These are phyloP conservation scores for Drosophila mayri DNA, from an alignment of 1,140 invertebrate genomes.

Conservation along the genomic window DNA sequence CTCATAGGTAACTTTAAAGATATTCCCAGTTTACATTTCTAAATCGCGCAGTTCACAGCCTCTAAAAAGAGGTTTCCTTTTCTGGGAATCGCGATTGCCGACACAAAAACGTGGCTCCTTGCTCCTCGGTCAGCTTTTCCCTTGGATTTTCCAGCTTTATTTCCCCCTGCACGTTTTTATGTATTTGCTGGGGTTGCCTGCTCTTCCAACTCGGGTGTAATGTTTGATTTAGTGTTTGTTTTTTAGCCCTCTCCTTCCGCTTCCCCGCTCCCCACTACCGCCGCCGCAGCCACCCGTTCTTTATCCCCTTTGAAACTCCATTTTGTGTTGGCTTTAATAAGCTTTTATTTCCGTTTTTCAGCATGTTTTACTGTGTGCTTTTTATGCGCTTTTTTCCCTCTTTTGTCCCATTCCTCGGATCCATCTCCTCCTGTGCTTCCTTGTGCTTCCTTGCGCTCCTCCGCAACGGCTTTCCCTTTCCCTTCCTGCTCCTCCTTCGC, in stretches of 20 bases:
- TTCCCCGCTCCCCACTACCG: conserved; percentile 10
- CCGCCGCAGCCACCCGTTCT: neutral
- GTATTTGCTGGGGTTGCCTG: conserved; percentile 45
- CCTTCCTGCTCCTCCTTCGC: neutral
- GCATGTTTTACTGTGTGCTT: conserved; percentile 67
- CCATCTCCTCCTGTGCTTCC: conserved; percentile 5
- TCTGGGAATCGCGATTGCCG: neutral
- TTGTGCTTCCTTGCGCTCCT: conserved; percentile 48
- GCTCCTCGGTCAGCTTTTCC: conserved; percentile 14
- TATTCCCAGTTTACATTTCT: neutral
- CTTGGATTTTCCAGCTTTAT: conserved; percentile 35
- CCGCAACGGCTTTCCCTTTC: neutral
- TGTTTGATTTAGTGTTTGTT: conserved; percentile 83
- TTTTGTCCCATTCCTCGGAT: conserved; percentile 46
- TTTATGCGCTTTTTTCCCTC: conserved; percentile 48
- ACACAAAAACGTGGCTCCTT: conserved; percentile 9
- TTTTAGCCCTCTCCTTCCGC: conserved; percentile 69
- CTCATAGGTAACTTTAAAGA: neutral
- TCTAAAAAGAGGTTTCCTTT: neutral
- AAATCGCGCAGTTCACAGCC: neutral
- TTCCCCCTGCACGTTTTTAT: conserved; percentile 63
- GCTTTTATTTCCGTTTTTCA: conserved; percentile 83
- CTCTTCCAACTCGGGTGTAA: conserved; percentile 61
- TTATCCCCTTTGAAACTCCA: conserved; percentile 33
- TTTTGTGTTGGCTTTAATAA: conserved; percentile 77